Conservation (phyloP, 2,113 vertebrate species). For the Lamprotornis superbus region DNA sequence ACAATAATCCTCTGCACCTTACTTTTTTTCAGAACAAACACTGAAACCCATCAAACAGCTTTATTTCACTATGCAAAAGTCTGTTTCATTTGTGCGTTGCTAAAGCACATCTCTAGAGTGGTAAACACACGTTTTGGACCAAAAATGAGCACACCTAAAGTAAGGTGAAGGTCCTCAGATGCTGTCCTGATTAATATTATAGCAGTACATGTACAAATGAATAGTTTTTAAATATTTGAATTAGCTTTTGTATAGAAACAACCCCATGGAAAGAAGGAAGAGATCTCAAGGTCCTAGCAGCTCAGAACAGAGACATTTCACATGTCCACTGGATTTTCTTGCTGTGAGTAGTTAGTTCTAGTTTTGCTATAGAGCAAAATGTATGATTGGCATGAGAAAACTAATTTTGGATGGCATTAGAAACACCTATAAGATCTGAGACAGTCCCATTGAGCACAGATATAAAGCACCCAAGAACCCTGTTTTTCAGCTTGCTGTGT, state of each 20-base stretch:
- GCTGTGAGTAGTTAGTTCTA: neutral
- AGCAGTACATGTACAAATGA: neutral
- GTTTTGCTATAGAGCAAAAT: neutral
- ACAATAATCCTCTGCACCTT: neutral
- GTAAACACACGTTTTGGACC: neutral
- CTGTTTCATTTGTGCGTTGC: neutral
- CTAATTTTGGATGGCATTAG: neutral
- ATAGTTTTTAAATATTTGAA: neutral
- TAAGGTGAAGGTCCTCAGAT: neutral
- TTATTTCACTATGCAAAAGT: neutral
- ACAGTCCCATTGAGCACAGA: neutral
- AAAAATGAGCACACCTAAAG: neutral
- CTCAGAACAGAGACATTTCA: neutral
- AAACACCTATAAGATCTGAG: neutral
- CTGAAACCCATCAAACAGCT: neutral
- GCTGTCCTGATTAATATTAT: neutral
- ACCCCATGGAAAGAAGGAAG: neutral
- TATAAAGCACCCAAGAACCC: neutral
- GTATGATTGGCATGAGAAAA: neutral
- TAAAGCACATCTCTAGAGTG: neutral
- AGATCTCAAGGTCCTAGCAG: neutral
- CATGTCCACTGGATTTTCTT: neutral
- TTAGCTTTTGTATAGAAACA: neutral
- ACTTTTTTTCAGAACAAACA: neutral
- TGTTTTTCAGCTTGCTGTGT: neutral